Evolutionary conservation across 2,797 vertebrate genomes (phyloP).

Genomic region (Sebastes matsubarae): DNA sequence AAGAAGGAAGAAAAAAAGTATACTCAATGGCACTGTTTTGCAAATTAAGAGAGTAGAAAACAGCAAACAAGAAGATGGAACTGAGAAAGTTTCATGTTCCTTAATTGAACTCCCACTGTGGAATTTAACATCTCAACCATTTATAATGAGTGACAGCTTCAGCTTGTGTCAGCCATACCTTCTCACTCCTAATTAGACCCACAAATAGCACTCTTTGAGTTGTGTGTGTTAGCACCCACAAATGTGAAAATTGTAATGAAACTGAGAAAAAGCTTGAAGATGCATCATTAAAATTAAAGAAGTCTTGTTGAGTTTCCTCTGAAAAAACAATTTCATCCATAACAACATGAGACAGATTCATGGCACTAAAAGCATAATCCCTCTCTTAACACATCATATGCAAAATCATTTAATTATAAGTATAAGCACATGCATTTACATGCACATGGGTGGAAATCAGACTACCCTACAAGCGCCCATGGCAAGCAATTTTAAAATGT

Average conservation of each 20-base stretch:
- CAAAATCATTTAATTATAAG: neutral
- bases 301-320: neutral
- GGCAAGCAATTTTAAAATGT: slow-evolving; percentile 18
- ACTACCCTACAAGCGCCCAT: neutral
- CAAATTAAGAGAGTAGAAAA: slow-evolving; percentile 2
- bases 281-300: neutral
- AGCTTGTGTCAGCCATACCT: slow-evolving; percentile 23
- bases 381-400: neutral
- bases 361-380: neutral
- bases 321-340: neutral
- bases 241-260: slow-evolving; percentile 10
- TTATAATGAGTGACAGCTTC: slow-evolving; percentile 50
- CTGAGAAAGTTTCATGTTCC: neutral
- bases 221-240: neutral
- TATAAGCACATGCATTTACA: slow-evolving; percentile 9
- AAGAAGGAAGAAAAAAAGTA: neutral
- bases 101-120: slow-evolving; percentile 44
- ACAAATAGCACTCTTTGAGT: slow-evolving; percentile 3
- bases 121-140: slow-evolving; percentile 47
- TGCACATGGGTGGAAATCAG: neutral
- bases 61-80: neutral
- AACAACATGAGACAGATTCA: neutral
- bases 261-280: neutral
- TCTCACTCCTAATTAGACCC: slow-evolving; percentile 48
- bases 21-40: neutral